Evolutionary conservation across 2,113 vertebrate genomes (phyloP).

Genomic region (Aspidoscelis tigris): DNA sequence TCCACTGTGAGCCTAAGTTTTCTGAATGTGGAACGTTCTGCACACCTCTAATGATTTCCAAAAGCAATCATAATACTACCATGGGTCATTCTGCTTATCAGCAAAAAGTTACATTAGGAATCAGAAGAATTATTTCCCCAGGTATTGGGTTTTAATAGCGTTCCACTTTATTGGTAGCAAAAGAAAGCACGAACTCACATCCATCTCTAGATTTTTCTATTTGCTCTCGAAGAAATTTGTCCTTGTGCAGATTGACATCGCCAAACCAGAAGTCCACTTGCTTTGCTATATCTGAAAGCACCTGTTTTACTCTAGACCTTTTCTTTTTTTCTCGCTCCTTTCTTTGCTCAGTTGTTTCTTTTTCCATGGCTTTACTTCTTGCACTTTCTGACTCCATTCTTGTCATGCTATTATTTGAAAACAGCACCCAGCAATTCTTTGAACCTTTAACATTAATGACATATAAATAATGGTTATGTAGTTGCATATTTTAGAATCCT

Average conservation of each 20-base stretch:
- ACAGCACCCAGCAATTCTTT: not conserved
- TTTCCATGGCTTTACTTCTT: conserved; percentile 66
- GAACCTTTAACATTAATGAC: not conserved
- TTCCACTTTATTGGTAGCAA: not conserved
- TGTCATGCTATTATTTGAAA: conserved; percentile 62
- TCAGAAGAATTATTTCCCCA: rapidly evolving
- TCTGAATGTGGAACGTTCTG: too few species aligned
- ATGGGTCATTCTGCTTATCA: rapidly evolving
- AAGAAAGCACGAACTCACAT: conserved; percentile 80
- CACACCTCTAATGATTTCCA: not conserved
- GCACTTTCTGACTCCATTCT: conserved; percentile 77
- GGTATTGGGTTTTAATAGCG: not conserved
- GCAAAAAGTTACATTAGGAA: not conserved
- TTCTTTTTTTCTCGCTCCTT: conserved; percentile 96
- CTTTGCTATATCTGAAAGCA: conserved; percentile 92
- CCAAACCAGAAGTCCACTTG: conserved; percentile 99
- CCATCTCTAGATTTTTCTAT: conserved; percentile 93
- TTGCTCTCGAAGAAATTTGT: conserved; percentile 90
- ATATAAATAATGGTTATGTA: not conserved
- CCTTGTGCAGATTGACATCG: conserved; percentile 97
- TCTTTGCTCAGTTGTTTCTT: conserved; percentile 78
- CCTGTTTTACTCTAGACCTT: conserved; percentile 92
- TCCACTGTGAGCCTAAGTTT: too few species aligned
- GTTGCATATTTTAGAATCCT: not conserved
- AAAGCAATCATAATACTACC: not conserved